Conservation (phyloP, 2,888 invertebrate species). For the Malthinus seriepunctatus region DNA sequence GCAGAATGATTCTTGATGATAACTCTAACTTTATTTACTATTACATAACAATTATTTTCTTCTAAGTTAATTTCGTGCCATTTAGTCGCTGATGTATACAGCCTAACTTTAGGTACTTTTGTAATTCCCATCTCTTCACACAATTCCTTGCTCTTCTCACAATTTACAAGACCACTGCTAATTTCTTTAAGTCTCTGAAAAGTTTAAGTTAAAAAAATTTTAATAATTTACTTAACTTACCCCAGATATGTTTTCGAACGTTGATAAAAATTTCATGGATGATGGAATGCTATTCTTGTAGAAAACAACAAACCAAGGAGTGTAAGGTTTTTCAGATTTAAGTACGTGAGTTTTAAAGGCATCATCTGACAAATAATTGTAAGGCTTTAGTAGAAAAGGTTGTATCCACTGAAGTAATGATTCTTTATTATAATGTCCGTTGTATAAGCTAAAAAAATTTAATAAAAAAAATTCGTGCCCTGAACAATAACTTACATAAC, state of each 20-base stretch:
- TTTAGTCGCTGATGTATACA: constrained; percentile 52
- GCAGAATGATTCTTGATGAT: constrained; percentile 17
- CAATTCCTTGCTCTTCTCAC: constrained; percentile 59
- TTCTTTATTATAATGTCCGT: constrained; percentile 64
- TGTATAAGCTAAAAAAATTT: constrained; percentile 57
- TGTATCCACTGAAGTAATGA: constrained; percentile 67
- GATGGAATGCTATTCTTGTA: constrained; percentile 48
- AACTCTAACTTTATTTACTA: constrained; percentile 33
- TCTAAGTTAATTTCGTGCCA: constrained; percentile 41
- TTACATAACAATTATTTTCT: constrained; percentile 21
- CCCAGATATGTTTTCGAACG: constrained; percentile 66
- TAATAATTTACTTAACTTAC: no score
- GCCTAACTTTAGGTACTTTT: constrained; percentile 64
- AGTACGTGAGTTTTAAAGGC: constrained; percentile 58
- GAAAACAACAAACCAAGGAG: constrained; percentile 67
- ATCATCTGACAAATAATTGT: constrained; percentile 54
- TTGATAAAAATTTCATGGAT: constrained; percentile 61
- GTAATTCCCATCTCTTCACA: constrained; percentile 60
- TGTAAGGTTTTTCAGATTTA: constrained; percentile 45
- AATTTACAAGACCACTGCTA: constrained; percentile 67
- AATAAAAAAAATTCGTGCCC: not conserved
- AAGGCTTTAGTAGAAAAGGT: constrained; percentile 63
- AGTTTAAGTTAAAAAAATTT: no score
- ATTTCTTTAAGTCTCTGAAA: constrained; percentile 60
- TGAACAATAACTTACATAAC: constrained; percentile 55